Percentiles rank a stretch among this genome's conserved stretches.
phyloP scores from a whole-genome alignment of 2,113 vertebrate species.

The Edolisoma coerulescens region DNA sequence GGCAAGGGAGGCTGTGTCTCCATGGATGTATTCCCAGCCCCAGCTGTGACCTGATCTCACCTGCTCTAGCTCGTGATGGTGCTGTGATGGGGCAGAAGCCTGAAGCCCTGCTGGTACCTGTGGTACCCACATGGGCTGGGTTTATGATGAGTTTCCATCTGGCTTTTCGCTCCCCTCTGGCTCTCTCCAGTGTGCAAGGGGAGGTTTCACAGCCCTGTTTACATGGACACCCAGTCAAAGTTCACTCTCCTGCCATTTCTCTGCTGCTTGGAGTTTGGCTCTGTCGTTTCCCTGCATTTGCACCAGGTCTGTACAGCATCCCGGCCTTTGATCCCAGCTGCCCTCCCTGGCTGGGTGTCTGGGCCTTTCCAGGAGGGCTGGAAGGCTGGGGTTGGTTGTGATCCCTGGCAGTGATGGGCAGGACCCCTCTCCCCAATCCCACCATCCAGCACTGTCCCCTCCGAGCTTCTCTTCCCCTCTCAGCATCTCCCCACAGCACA shows the following conservation, averaged over 20 bases:
- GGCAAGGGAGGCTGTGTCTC: background rate
- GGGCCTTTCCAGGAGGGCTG: background rate
- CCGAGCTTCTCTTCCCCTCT: fast-evolving
- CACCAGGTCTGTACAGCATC: background rate
- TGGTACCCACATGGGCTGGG: background rate
- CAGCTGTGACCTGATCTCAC: background rate
- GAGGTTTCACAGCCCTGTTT: background rate
- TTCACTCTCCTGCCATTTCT: background rate
- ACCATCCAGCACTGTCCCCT: background rate
- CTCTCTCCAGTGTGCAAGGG: background rate
- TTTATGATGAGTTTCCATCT: background rate
- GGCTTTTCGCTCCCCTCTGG: background rate
- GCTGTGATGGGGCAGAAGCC: background rate
- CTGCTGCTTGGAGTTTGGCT: background rate
- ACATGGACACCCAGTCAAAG: background rate
- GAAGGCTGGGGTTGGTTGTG: background rate
- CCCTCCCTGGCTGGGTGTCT: background rate
- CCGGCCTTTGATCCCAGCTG: background rate
- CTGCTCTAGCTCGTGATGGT: fast-evolving
- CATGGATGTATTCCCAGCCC: background rate
- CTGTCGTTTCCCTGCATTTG: background rate
- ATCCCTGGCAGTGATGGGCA: background rate
- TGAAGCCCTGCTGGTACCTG: background rate
- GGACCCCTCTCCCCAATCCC: background rate
- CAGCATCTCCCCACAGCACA: background rate